phyloP scores from a whole-genome alignment of 2,797 vertebrate genomes.

The Pangasius krempfi region DNA sequence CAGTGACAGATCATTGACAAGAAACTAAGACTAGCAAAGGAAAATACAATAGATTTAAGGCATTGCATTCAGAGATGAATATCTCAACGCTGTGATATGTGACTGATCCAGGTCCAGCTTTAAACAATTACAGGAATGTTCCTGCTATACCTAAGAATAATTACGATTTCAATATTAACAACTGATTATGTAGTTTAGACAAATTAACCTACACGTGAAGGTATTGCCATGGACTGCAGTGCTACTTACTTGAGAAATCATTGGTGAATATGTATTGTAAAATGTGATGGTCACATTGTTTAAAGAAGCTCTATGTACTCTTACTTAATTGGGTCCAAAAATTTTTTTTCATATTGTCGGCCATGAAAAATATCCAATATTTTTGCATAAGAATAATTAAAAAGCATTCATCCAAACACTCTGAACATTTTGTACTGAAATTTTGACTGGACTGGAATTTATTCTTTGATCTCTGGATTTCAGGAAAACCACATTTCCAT shows the following conservation, averaged over 20 bases:
- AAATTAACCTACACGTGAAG: constrained; percentile 47
- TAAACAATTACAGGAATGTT: constrained; percentile 52
- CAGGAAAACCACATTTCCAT: background rate
- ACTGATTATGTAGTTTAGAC: constrained; percentile 48
- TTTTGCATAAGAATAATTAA: constrained; percentile 71
- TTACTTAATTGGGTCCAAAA: constrained; percentile 58
- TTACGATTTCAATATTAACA: constrained; percentile 39
- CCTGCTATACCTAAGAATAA: constrained; percentile 57
- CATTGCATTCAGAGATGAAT: constrained; percentile 17
- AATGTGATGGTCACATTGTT: constrained; percentile 37
- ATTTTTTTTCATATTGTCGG: constrained; percentile 55
- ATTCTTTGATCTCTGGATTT: constrained; percentile 2
- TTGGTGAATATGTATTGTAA: constrained; percentile 49
- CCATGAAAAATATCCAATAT: constrained; percentile 59
- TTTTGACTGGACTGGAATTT: constrained; percentile 1
- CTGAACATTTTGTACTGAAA: constrained; percentile 9
- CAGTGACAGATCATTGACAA: constrained; percentile 39
- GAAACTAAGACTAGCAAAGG: constrained; percentile 24
- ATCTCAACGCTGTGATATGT: constrained; percentile 35
- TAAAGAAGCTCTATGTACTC: constrained; percentile 53
- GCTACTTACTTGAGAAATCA: constrained; percentile 65
- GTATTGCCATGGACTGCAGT: constrained; percentile 56
- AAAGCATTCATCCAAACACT: constrained; percentile 44
- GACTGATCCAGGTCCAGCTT: constrained; percentile 40
- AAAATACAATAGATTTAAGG: constrained; percentile 23